phyloP scores from a whole-genome alignment of 1,140 invertebrate species.

The Drosophila yakuba region DNA sequence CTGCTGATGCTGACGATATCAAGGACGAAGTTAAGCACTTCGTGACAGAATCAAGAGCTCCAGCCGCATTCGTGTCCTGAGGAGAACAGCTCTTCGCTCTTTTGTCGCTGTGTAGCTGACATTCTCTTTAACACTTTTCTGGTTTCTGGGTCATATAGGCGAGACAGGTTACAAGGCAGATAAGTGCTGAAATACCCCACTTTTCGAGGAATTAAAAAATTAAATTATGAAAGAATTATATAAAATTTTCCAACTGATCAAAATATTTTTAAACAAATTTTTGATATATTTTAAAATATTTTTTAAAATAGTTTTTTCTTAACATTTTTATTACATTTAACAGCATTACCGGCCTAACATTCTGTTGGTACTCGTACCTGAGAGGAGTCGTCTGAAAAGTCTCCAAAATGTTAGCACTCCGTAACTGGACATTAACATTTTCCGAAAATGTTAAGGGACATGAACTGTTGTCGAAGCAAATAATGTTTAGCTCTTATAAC shows the following conservation, averaged over 20 bases:
- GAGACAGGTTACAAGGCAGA: conserved; percentile 3
- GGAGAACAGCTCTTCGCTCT: conserved; percentile 33
- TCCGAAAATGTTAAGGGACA: neutral
- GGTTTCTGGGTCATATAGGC: conserved; percentile 65
- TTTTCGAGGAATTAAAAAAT: neutral
- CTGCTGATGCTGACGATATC: conserved; percentile 54
- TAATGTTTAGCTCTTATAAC: neutral
- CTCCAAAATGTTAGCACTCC: conserved; percentile 28
- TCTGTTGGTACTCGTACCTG: neutral
- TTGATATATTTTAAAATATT: no score
- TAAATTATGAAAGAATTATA: neutral
- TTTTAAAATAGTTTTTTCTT: neutral
- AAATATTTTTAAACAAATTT: neutral
- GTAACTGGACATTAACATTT: neutral
- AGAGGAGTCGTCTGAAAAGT: conserved; percentile 4
- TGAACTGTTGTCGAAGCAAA: neutral
- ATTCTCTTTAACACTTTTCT: conserved; percentile 25
- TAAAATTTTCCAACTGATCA: neutral
- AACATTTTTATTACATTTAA: neutral
- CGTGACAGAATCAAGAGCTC: conserved; percentile 41
- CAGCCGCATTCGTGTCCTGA: neutral
- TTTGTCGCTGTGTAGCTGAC: conserved; percentile 69
- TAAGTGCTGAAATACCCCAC: neutral
- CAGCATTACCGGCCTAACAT: neutral
- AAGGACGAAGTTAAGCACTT: conserved; percentile 79